Base-by-base conservation (phyloP, 1,140 invertebrate genomes). In the Drosophila sp. region DNA sequence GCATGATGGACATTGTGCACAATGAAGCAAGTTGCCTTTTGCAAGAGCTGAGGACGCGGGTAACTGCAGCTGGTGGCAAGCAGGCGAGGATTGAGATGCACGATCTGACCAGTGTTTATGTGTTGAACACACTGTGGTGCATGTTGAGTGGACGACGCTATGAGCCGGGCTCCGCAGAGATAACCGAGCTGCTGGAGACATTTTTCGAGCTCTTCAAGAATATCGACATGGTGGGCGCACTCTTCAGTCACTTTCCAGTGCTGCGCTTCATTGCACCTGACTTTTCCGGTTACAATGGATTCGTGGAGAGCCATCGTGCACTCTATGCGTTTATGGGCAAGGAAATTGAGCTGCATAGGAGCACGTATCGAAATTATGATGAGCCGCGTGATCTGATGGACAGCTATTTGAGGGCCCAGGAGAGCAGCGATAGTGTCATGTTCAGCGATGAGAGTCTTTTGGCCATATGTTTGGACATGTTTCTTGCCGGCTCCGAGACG, bases 71-170 rank as follows among this genome's bases (percentile, higher is more conserved):
- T 0, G 76, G 75, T 1, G 90, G 92, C 7, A 75, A 81, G 21
- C 80, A 91, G 1, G 92, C 93, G 3, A 69, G 93, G 1, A 84
- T 94, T 1, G 91, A 93, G 62, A 96, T 97, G 95, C 93, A 95
- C 34, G 94, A 95, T 62, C 93, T 95, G 29, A 96, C 96, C 76
- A 94, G 94, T 32, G 94, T 96, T 0, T 95, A 95, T 62, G 95
- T 97, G 29, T 91, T 97, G 8, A 98, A 98, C 78, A 96, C 96
- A 0, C 92, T 98, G 0, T 98, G 97, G 96, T 94, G 93, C 54
- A 97, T 98, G 95, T 94, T 98, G 92, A 96, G 97, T 57, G 96
- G 97, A 0, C 94, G 93, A 11, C 93, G 95, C 46, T 96, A 95
- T 57, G 93, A 93, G 57, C 92, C 93, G 1, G 94, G 94, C 18